phyloP scores from a whole-genome alignment of 2,797 vertebrate genomes.

The Phataginus tricuspis region DNA sequence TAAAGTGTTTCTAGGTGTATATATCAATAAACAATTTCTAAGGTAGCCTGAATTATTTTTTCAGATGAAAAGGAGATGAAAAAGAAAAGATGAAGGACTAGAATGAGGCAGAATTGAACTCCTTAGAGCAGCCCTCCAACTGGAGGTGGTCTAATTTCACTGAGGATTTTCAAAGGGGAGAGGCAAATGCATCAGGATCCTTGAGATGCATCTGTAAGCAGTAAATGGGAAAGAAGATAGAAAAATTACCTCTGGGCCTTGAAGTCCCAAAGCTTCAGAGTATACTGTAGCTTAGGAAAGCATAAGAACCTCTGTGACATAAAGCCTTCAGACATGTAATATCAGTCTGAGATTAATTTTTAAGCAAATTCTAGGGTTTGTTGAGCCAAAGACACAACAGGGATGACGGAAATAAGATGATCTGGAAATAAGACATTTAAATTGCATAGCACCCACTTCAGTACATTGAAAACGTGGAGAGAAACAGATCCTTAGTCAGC shows the following conservation, averaged over 20 bases:
- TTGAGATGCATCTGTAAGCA: constrained; percentile 23
- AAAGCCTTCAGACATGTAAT: constrained; percentile 36
- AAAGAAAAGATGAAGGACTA: constrained; percentile 24
- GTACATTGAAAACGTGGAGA: constrained; percentile 54
- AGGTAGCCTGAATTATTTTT: background rate
- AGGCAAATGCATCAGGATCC: background rate
- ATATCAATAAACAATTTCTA: constrained; percentile 42
- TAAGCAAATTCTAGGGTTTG: constrained; percentile 71
- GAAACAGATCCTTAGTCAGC: constrained; percentile 77
- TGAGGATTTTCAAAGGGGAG: background rate
- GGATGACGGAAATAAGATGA: constrained; percentile 68
- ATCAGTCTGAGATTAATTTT: constrained; percentile 71
- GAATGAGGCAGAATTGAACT: background rate
- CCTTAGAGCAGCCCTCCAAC: background rate
- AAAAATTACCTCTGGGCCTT: constrained; percentile 38
- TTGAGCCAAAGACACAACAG: constrained; percentile 68
- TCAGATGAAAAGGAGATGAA: constrained; percentile 27
- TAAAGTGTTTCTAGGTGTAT: constrained; percentile 4
- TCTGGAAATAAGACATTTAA: constrained; percentile 76
- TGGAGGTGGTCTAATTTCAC: background rate
- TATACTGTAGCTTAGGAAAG: background rate
- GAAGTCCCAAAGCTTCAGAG: constrained; percentile 40
- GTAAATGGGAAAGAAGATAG: constrained; percentile 20
- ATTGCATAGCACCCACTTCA: constrained; percentile 67
- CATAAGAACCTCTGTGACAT: constrained; percentile 36